Base-by-base conservation (phyloP, 2,888 invertebrate genomes). In the Lasioglossum lativentre region DNA sequence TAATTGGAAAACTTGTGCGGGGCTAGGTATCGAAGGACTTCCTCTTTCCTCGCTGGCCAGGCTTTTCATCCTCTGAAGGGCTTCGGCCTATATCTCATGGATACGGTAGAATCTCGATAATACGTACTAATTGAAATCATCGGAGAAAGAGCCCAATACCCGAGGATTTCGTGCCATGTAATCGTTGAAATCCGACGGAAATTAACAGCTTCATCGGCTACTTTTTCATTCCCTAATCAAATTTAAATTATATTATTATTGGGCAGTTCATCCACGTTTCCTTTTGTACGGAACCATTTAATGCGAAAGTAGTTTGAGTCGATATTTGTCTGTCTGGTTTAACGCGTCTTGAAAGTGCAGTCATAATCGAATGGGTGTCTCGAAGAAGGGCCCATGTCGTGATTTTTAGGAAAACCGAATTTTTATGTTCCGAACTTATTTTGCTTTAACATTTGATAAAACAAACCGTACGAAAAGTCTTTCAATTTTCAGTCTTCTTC, bases 1-100 rank as follows among this genome's bases (percentile, higher is more conserved):
- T 87, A 83, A 87, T 86, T 86, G 83, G 87, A 86, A 86, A 86
- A 86, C 75, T 86, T 83, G 80, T n/a, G 71, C 23, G 72, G 74
- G 72, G 74, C 27, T 56, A 42, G 78, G 30, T 40, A 63, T 76
- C 78, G 76, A 86, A 79, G 78, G 82, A 82, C 66, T 80, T 56
- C 40, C 72, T 63, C 63, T 73, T 34, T 73, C 27, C 63, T 75
- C 85, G 56, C 63, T 52, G 70, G 10, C 47, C 56, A n/a, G 68
- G 73, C 68, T 68, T 77, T 70, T 80, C 85, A 76, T 79, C 63
- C 52, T 68, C 14, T 59, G 73, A 78, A 80, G 80, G 73, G 72
- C 78, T 78, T 75, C 40, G 83, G 74, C 83, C 87, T 80, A 78
- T 10, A 72, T 80, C 52, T 34, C 3, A 42, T 27, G 30, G 34